phyloP scores from a whole-genome alignment of 2,113 vertebrate species.

The Corythornis cristatus region DNA sequence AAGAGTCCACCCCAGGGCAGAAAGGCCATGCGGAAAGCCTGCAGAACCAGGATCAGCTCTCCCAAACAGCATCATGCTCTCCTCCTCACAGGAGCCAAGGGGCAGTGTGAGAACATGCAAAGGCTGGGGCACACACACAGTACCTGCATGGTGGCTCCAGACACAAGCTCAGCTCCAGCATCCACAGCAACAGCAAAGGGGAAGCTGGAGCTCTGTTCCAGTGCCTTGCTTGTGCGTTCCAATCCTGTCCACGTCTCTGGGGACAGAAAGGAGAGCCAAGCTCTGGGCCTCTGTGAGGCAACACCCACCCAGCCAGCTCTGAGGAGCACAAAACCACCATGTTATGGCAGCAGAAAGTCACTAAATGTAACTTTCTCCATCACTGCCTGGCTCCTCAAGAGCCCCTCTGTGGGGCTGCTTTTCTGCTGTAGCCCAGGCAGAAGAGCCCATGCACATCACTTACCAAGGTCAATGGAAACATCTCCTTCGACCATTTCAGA shows the following conservation, averaged over 20 bases:
- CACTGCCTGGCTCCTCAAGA: background rate
- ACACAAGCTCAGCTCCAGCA: background rate
- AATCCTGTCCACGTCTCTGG: background rate
- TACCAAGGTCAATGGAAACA: slow-evolving; percentile 84
- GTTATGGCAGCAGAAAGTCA: background rate
- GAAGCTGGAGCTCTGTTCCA: background rate
- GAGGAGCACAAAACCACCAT: background rate
- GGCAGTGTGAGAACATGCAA: background rate
- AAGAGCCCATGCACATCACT: background rate
- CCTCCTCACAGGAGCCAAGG: too few relatives aligned
- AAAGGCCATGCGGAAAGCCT: background rate
- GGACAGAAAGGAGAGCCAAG: background rate
- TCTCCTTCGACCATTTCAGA: slow-evolving; percentile 75
- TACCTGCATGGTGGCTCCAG: background rate
- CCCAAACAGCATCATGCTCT: background rate
- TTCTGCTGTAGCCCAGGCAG: background rate
- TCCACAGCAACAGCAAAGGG: background rate
- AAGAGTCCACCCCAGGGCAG: background rate
- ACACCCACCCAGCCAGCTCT: background rate
- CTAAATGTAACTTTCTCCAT: background rate
- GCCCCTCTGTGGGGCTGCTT: background rate
- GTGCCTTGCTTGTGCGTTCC: background rate
- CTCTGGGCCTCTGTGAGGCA: too few relatives aligned
- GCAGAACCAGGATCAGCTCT: background rate
- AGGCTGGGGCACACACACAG: background rate